Evolutionary conservation across 2,888 invertebrate genomes (phyloP), one percentile per base, ranked within the genome.

Genomic region (Leptothorax acervorum): DNA sequence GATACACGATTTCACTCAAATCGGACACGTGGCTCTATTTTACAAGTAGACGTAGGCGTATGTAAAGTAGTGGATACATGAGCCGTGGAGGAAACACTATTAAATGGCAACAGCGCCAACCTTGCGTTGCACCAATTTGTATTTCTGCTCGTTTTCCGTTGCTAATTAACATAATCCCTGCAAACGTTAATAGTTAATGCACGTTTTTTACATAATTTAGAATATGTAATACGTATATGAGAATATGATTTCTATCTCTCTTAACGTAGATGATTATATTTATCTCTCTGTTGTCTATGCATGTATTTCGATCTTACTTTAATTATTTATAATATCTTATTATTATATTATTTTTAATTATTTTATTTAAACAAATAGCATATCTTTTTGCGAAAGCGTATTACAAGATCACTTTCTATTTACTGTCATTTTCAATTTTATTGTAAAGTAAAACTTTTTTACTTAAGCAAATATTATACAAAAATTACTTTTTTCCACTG

Each of bases 1-100:
- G 81, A 42, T 66, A 48, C 57, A 63, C 73, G 73, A 65, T 60
- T 60, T 84, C 68, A 62, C 74, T 82, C 66, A 68, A 74, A 82
- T 84, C 66, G 28, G 48, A 48, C 31, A 57, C 55, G 48, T 79
- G 55, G 31, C 57, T 55, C 48, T 11, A 28, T 45, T 28, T 15
- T 9, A 68, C 45, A 48, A 70, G 45, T 76, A 48, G 51, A 55
- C 45, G 57, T 70, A 53, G 74, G 51, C 60, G 57, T 55, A 45
- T 75, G 68, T 62, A 84, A 66, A 60, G 28, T 42, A 60, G 39
- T 35, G 57, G 45, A 71, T 75, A 82, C 31, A 62, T n/a, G 28
- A 74, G 31, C 4, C 31, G 15, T 48, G 35, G 48, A 75, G 75
- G 63, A 75, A 75, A 75, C 48, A 48, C 48, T 45, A 15, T 75